phyloP scores from a whole-genome alignment of 2,113 vertebrate species.

The Phalacrocorax aristotelis region DNA sequence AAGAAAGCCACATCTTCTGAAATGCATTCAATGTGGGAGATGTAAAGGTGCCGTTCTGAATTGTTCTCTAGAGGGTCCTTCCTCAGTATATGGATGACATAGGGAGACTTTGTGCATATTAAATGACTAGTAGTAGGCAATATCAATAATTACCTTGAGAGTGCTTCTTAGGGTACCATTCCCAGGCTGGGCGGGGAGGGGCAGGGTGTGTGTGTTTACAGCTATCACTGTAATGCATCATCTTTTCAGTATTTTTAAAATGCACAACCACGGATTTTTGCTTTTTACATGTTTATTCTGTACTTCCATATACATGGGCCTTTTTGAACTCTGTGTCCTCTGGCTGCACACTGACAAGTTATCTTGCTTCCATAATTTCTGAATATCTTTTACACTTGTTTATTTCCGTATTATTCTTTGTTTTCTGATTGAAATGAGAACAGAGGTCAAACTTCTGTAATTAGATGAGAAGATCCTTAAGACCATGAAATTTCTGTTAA shows the following conservation, averaged over 20 bases:
- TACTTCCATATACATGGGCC: not conserved
- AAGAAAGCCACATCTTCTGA: not conserved
- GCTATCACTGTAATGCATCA: not conserved
- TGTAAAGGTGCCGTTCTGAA: not conserved
- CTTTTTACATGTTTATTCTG: not conserved
- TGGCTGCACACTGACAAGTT: not conserved
- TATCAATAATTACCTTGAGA: not conserved
- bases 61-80: not conserved
- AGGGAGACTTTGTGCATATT: not conserved
- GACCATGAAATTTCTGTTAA: not conserved
- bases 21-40: not conserved
- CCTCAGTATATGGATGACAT: not conserved
- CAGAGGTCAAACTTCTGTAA: not conserved
- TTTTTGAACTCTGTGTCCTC: not conserved
- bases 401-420: not conserved
- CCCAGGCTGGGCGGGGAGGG: not conserved
- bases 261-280: not conserved
- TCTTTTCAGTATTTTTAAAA: not conserved
- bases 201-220: not conserved
- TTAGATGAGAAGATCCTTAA: not conserved
- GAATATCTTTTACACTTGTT: not conserved
- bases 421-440: conserved; percentile 8
- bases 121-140: not conserved
- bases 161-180: not conserved
- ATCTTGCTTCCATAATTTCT: not conserved